phyloP scores from a whole-genome alignment of 2,797 vertebrate species.

The Myotis daubentonii region DNA sequence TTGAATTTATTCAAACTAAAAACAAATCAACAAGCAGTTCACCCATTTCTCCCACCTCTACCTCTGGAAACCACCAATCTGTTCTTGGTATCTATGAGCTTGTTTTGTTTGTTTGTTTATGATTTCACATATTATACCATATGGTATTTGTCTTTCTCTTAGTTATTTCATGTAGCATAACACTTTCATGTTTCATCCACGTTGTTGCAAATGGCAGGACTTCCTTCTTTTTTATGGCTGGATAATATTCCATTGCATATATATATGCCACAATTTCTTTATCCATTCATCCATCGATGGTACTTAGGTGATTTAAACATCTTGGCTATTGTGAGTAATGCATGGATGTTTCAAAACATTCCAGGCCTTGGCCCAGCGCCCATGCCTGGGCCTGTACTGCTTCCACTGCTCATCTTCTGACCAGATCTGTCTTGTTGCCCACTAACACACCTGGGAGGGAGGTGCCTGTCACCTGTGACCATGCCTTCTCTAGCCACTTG shows the following conservation, averaged over 20 bases:
- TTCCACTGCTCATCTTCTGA: slow-evolving; percentile 90
- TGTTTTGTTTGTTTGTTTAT: not conserved
- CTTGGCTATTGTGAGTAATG: not conserved
- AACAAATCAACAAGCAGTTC: not conserved
- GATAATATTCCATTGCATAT: too few relatives aligned
- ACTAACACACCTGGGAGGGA: slow-evolving; percentile 93
- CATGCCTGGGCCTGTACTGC: slow-evolving; percentile 88
- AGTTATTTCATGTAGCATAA: not conserved
- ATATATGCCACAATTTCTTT: not conserved
- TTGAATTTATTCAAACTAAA: not conserved
- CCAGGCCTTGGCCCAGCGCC: slow-evolving; percentile 92
- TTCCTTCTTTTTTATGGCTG: too few relatives aligned
- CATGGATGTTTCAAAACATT: slow-evolving; percentile 94
- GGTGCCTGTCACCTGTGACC: slow-evolving; percentile 83
- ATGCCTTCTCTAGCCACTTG: slow-evolving; percentile 92
- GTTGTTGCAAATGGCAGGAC: not conserved
- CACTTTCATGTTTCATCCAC: not conserved
- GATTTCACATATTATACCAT: not conserved
- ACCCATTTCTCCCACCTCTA: not conserved
- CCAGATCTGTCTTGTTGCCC: slow-evolving; percentile 95
- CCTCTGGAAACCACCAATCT: not conserved
- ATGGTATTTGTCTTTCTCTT: not conserved
- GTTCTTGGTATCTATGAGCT: not conserved
- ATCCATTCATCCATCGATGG: not conserved
- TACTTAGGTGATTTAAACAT: not conserved